A percentile compares a stretch with the other conserved stretches of the same genome.
Evolutionary conservation across 2,888 invertebrate genomes (phyloP).

Genomic region (Aphodius granarius): DNA sequence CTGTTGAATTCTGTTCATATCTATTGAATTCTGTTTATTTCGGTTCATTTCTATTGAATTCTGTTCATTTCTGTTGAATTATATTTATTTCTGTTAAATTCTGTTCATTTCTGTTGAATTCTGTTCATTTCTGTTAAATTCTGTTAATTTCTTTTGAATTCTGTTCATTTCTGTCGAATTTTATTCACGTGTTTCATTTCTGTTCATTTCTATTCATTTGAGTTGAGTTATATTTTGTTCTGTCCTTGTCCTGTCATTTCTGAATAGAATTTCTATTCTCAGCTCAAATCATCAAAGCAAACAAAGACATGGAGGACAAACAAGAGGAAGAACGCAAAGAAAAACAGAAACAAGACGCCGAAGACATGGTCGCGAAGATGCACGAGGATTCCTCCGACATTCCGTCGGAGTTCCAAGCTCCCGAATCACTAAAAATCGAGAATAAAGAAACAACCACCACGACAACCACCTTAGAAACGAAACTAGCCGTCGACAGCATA

Average conservation of each 20-base stretch:
- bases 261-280: constrained; percentile 30
- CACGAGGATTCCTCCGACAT: constrained; percentile 51
- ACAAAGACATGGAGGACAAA: constrained; percentile 65
- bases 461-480: constrained; percentile 35
- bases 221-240: neutral
- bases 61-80: no score
- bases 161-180: no score
- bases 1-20: no score
- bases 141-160: no score
- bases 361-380: constrained; percentile 58
- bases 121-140: no score
- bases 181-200: no score
- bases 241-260: constrained; percentile 18
- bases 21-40: no score
- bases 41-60: no score
- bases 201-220: no score
- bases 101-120: no score
- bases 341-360: constrained; percentile 57
- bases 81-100: no score
- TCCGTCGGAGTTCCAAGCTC: neutral
- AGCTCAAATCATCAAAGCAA: constrained; percentile 63
- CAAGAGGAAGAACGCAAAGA: constrained; percentile 58
- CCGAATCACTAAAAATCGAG: neutral
- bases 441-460: constrained; percentile 29
- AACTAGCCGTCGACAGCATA: constrained; percentile 31